These are phyloP conservation scores for Periophthalmus modestus DNA, from an alignment of 2,113 vertebrate genomes.

Conservation along the genomic window DNA sequence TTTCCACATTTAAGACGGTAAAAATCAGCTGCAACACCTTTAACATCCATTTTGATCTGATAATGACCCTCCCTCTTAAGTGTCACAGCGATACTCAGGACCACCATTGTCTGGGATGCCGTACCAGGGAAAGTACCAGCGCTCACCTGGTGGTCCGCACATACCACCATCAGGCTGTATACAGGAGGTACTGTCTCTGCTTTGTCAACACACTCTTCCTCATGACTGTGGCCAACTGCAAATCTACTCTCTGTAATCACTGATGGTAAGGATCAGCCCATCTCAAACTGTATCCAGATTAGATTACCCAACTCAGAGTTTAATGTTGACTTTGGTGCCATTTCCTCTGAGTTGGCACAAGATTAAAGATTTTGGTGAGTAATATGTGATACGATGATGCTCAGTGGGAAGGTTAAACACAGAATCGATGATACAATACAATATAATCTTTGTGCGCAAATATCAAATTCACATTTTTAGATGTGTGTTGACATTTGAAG, in stretches of 20 bases:
- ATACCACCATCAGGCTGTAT: slow-evolving; percentile 61
- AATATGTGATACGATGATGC: background rate
- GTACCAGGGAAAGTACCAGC: slow-evolving; percentile 71
- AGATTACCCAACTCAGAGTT: slow-evolving; percentile 12
- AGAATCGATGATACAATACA: background rate
- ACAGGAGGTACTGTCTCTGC: slow-evolving; percentile 64
- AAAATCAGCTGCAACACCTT: background rate
- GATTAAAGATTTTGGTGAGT: slow-evolving; percentile 3
- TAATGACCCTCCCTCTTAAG: slow-evolving; percentile 12
- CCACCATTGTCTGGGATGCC: slow-evolving; percentile 48
- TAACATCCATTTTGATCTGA: background rate
- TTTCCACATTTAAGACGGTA: too few species aligned
- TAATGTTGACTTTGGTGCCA: slow-evolving; percentile 14
- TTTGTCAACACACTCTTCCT: slow-evolving; percentile 72
- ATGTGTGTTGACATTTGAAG: background rate
- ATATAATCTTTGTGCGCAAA: background rate
- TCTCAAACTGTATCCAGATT: slow-evolving; percentile 27
- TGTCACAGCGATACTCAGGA: slow-evolving; percentile 23
- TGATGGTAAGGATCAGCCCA: slow-evolving; percentile 55
- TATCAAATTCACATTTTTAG: slow-evolving; percentile 1
- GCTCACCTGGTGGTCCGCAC: slow-evolving; percentile 71
- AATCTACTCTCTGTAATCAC: slow-evolving; percentile 65
- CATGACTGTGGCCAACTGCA: slow-evolving; percentile 61
- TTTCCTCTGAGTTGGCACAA: slow-evolving; percentile 1
- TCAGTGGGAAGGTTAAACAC: slow-evolving; percentile 11